Percentiles rank a stretch among this genome's conserved stretches.
phyloP scores from a whole-genome alignment of 2,113 vertebrate species.

The Pandion haliaetus region DNA sequence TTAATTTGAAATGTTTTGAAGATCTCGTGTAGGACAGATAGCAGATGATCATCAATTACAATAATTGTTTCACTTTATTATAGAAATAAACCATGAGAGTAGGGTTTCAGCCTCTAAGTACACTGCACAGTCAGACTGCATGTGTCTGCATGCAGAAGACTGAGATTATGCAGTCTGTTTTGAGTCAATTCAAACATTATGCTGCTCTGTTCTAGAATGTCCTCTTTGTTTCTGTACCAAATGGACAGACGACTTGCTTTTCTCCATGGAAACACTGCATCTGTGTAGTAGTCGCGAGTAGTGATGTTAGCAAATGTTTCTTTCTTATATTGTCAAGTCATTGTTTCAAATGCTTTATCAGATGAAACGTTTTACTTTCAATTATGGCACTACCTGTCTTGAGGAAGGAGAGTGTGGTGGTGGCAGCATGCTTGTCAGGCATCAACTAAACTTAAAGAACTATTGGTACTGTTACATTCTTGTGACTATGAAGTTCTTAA shows the following conservation, averaged over 20 bases:
- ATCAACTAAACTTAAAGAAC: background rate
- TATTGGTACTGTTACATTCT: background rate
- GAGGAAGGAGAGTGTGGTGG: background rate
- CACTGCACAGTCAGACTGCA: background rate
- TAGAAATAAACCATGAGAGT: background rate
- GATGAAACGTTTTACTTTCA: background rate
- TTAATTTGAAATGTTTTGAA: background rate
- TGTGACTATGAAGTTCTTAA: background rate
- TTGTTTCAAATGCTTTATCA: background rate
- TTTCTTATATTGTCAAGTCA: background rate
- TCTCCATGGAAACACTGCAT: slow-evolving; percentile 7
- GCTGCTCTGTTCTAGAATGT: background rate
- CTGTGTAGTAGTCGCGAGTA: rapidly evolving
- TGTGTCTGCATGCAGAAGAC: background rate
- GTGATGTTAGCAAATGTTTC: background rate
- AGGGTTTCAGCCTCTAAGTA: background rate
- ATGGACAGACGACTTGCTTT: background rate
- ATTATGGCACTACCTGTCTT: background rate
- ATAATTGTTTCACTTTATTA: background rate
- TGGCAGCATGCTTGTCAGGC: background rate
- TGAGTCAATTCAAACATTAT: background rate
- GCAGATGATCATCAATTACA: background rate
- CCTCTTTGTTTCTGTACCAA: background rate
- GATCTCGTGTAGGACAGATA: background rate
- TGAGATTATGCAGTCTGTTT: background rate